Percentiles rank a stretch among this genome's conserved stretches.
Conservation (phyloP, 2,888 invertebrate genomes). For the Megastigmus dorsalis region DNA sequence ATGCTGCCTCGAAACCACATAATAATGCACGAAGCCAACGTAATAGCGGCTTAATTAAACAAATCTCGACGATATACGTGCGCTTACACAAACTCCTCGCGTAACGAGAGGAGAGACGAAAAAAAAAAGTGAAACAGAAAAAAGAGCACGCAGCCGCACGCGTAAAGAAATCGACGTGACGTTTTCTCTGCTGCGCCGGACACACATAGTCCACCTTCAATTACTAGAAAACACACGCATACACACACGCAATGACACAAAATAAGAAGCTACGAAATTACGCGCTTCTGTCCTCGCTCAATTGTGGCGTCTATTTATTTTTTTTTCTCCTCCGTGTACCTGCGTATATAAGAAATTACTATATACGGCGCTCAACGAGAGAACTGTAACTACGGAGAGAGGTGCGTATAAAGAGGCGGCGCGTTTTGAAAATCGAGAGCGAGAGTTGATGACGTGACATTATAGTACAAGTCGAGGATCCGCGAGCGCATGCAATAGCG, state of each 20-base stretch:
- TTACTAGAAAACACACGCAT: neutral
- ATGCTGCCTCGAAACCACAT: too few species aligned
- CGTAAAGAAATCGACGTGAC: neutral
- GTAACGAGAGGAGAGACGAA: neutral
- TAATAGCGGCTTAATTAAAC: neutral
- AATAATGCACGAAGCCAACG: too few species aligned
- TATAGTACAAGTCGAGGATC: too few species aligned
- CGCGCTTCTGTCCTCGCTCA: too few species aligned
- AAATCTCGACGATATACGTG: neutral
- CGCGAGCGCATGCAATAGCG: neutral
- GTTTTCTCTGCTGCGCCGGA: neutral
- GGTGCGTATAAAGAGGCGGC: neutral
- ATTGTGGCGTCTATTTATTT: too few species aligned
- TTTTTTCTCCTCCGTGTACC: too few species aligned
- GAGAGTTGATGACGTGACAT: too few species aligned
- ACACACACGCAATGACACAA: too few species aligned
- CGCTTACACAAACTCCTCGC: neutral
- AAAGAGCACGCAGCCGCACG: too few species aligned
- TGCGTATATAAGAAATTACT: too few species aligned
- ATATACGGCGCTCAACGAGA: too few species aligned
- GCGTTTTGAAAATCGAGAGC: neutral
- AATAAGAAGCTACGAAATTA: neutral
- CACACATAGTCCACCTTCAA: neutral
- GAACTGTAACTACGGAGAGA: neutral
- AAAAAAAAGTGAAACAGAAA: too few species aligned